Percentiles rank a stretch among this genome's conserved stretches.
Conservation (phyloP, 2,888 invertebrate genomes). For the Parochlus steinenii region DNA sequence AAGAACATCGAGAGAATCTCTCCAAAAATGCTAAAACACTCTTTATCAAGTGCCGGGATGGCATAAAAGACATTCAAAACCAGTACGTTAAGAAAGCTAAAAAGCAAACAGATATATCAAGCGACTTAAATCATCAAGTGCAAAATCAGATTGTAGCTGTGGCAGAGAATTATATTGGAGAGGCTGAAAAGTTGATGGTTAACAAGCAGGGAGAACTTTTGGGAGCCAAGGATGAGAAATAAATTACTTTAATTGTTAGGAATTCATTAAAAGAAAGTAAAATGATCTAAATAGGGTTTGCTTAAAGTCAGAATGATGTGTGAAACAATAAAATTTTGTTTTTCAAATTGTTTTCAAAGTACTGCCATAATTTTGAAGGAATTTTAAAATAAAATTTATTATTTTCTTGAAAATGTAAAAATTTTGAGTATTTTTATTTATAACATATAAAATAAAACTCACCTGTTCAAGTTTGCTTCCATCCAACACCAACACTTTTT, state of each 20-base stretch:
- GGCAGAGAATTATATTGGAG: slow-evolving; percentile 45
- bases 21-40: slow-evolving; percentile 74
- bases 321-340: not conserved
- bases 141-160: slow-evolving; percentile 53
- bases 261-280: not conserved
- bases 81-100: slow-evolving; percentile 53
- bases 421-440: not conserved
- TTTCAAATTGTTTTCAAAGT: no score
- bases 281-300: not conserved
- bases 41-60: slow-evolving; percentile 61
- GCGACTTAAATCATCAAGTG: slow-evolving; percentile 48
- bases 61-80: slow-evolving; percentile 58
- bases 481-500: slow-evolving; percentile 3
- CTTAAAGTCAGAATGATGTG: not conserved
- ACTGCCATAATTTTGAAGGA: not conserved
- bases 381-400: not conserved
- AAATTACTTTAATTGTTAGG: not conserved
- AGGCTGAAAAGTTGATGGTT: slow-evolving; percentile 47
- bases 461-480: slow-evolving; percentile 5
- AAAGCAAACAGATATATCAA: slow-evolving; percentile 48
- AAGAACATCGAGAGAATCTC: slow-evolving; percentile 77
- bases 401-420: slow-evolving; percentile 4
- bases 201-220: slow-evolving; percentile 62
- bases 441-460: slow-evolving; percentile 8
- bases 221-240: slow-evolving; percentile 27